Base-by-base conservation (phyloP, 2,113 vertebrate species). In the Podarcis cretensis region DNA sequence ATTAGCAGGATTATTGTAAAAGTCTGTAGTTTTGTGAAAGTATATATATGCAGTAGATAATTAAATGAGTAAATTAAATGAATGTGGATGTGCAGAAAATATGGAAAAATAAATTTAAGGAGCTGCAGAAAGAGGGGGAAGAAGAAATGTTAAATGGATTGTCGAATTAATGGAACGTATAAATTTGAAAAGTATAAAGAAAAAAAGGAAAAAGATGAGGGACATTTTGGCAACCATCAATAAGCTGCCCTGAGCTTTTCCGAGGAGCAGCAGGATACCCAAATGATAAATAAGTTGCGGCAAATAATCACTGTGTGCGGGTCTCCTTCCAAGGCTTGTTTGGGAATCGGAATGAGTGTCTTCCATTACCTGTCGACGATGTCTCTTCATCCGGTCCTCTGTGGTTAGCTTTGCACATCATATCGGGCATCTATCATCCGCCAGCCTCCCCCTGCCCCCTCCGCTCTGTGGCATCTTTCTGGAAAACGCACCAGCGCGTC, bases 351-450 rank as follows among this genome's bases (percentile, higher is more conserved):
- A 89, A 40, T 35, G 23, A 27, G 63, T 86, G 40, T 63, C 89
- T 88, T 84, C 66, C 68, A n/a, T 79, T 63, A 63, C 59, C 18
- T 63, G 59, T 63, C 59, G 18, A 20, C 18, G 59, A 54, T 69
- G 66, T 27, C 27, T 69, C 68, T 71, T 71, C 30, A 30, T 71
- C 27, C 68, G 3, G 27, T n/a, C 73, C 73, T 35, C 16, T 35
- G 73, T 20, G 32, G 35, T n/a, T 35, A 25, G n/a, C 73, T 35
- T 74, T 35, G 84, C 77, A 69, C 90, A 40, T 74, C 73, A 87
- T 76, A 66, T 83, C 74, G 59, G 37, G 89, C 63, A 35, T 74
- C 90, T 89, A 90, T 93, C 91, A 83, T 85, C 88, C 85, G 63
- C 66, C 0, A 0, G 16, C 76, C 74, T 23, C 85, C 79, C 77